A percentile compares a stretch with the other conserved stretches of the same genome.
These are phyloP conservation scores for Cancer borealis DNA, from an alignment of 2,888 invertebrate genomes.

Conservation along the genomic window DNA sequence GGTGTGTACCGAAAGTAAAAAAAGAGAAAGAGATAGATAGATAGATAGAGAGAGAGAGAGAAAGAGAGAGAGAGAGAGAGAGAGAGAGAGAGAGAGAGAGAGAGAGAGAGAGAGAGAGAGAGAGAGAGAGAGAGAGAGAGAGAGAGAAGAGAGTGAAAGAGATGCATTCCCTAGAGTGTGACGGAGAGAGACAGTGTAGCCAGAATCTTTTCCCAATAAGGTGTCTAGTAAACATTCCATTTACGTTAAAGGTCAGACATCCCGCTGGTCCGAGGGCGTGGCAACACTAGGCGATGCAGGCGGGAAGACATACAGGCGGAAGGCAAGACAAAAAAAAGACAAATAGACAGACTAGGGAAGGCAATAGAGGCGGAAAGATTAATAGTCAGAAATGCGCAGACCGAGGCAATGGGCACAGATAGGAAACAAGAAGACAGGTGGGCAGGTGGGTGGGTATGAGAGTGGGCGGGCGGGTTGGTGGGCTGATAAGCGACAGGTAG, in stretches of 20 bases:
- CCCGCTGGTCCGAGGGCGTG: background rate
- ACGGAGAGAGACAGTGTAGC: background rate
- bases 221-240: constrained; percentile 28
- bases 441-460: background rate
- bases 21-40: too few species aligned
- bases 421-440: background rate
- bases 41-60: too few species aligned
- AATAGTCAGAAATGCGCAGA: background rate
- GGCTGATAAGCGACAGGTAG: background rate
- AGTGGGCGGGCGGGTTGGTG: background rate
- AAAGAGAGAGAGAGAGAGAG: too few species aligned
- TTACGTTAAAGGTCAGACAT: background rate
- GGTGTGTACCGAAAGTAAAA: too few species aligned
- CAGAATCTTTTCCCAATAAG: background rate
- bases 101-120: constrained; percentile 32
- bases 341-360: background rate
- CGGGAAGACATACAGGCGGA: background rate
- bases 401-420: background rate
- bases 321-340: background rate
- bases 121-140: constrained; percentile 27
- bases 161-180: background rate
- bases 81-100: constrained; percentile 22
- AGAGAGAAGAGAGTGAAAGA: background rate
- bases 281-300: background rate
- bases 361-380: background rate